phyloP scores from a whole-genome alignment of 2,113 vertebrate genomes.

The Cryptomyrus ogoouensis region DNA sequence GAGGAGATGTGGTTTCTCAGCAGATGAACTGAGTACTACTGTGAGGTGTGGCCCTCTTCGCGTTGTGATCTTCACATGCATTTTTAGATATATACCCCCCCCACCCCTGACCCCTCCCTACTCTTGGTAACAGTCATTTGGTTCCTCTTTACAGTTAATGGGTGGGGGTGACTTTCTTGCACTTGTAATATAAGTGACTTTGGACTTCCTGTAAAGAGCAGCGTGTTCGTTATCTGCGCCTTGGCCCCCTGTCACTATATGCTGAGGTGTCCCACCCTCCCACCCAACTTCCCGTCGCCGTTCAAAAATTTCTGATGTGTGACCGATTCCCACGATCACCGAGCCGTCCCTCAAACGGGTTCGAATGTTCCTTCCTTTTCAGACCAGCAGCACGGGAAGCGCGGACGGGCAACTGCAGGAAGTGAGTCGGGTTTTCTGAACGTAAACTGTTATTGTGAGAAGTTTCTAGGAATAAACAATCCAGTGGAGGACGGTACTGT shows the following conservation, averaged over 20 bases:
- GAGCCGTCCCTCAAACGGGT: not conserved
- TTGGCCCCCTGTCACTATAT: not conserved
- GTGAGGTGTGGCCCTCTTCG: not conserved
- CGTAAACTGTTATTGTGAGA: constrained; percentile 24
- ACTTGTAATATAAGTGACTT: not conserved
- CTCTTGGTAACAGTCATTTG: not conserved
- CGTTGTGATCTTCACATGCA: not conserved
- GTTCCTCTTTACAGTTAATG: not conserved
- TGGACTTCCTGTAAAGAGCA: not conserved
- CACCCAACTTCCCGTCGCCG: not conserved
- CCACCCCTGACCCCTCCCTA: not conserved
- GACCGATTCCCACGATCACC: not conserved
- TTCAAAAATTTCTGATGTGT: not conserved
- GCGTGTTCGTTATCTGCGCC: not conserved
- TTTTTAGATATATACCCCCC: not conserved
- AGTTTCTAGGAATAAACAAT: constrained; percentile 13
- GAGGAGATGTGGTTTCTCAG: constrained; percentile 18
- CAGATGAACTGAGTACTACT: constrained; percentile 2
- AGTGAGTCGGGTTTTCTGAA: not conserved
- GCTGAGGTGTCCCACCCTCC: not conserved
- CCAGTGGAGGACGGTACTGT: not conserved
- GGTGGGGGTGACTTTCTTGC: not conserved
- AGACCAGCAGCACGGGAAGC: not conserved
- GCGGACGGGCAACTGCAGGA: not conserved
- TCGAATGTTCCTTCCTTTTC: not conserved